These are phyloP conservation scores for Asarcornis scutulata DNA, from an alignment of 2,113 vertebrate species.

Conservation along the genomic window DNA sequence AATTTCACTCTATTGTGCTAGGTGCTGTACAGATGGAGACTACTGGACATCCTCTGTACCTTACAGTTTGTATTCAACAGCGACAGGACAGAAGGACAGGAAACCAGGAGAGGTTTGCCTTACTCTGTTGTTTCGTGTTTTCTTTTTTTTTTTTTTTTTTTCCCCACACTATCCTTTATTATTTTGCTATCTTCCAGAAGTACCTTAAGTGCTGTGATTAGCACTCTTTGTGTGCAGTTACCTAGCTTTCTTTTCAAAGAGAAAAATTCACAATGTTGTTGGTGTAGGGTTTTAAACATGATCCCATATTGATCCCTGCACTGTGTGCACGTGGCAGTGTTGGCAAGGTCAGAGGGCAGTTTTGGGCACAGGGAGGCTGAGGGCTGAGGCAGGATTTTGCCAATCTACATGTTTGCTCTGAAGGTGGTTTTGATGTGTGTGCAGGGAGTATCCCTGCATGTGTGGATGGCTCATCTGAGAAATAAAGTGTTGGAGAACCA, in stretches of 20 bases:
- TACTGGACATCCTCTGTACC: background rate
- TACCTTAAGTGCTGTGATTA: background rate
- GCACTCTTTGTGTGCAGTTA: background rate
- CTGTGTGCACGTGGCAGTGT: background rate
- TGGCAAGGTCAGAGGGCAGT: background rate
- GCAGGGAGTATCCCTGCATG: accelerated
- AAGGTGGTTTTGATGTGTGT: background rate
- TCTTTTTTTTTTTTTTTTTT: background rate
- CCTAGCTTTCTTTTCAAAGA: background rate
- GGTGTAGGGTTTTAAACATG: background rate
- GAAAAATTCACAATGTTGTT: background rate
- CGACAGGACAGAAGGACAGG: background rate
- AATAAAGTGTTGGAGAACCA: background rate
- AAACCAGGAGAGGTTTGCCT: background rate
- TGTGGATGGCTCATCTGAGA: background rate
- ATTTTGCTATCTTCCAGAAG: background rate
- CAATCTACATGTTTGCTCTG: background rate
- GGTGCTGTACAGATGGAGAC: background rate
- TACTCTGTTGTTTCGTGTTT: background rate
- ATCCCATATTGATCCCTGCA: background rate
- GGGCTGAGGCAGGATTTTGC: background rate
- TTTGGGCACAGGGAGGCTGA: background rate
- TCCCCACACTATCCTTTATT: background rate
- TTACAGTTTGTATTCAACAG: background rate
- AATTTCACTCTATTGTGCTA: background rate